Evolutionary conservation across 2,888 invertebrate species (phyloP), one percentile per base, ranked within the genome.

Genomic region (Neoaliturus tenellus): DNA sequence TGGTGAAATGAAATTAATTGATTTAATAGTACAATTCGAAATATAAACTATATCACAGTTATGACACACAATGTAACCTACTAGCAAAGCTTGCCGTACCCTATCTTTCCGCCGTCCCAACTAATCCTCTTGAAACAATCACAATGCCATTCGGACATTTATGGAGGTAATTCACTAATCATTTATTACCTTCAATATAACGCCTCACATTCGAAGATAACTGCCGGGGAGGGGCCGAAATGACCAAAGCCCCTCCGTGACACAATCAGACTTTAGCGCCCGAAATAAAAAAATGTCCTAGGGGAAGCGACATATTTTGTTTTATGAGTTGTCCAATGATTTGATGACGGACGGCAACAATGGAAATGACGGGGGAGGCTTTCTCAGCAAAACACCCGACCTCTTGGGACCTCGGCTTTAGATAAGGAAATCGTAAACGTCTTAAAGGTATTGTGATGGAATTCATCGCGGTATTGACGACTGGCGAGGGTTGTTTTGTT

Each of bases 241-340:
- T 78, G 78, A 78, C 78, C 78, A 20, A 25, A 78, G 31, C 35
- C 78, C 73, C 35, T 28, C 14, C 6, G 55, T 25, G 78, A 78
- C 73, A 82, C 82, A 82, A 82, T 82, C 82, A 82, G 48, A 82
- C 82, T 82, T 82, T 82, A 73, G 71, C 73, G 73, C 82, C 73
- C 55, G 55, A 55, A 73, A 82, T 55, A 55, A 82, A 82, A 82
- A 81, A 82, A 51, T 58, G 39, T 5, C 23, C 69, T 25, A 39
- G 51, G 73, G 58, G 39, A 55, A 82, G 39, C 25, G 82, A 82
- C 82, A 82, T 82, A 82, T 82, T 82, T 82, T 82, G 82, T 82
- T 82, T 82, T 82, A 82, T 55, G 82, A 82, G 69, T 48, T 73
- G 73, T 73, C 73, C 82, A 55, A 51, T 82, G 82, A 82, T 82